These are phyloP conservation scores for Cyprinus carpio DNA, from an alignment of 2,113 vertebrate species.

Conservation along the genomic window DNA sequence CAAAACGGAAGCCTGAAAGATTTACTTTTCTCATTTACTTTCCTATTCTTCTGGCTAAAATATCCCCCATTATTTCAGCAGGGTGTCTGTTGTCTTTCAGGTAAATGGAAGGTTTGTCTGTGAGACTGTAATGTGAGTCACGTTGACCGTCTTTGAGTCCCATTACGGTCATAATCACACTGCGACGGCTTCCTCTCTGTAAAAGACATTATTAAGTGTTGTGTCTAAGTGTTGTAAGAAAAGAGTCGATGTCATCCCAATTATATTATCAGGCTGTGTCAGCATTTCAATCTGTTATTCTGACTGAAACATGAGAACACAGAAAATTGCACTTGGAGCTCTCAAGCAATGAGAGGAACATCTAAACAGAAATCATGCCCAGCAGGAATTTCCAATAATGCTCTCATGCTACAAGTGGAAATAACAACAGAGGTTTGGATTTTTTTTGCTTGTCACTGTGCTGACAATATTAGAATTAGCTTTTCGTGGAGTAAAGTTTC, in stretches of 20 bases:
- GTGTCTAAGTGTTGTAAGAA: not conserved
- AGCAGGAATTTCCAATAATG: conserved; percentile 31
- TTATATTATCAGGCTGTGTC: conserved; percentile 2
- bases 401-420: conserved; percentile 1
- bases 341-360: not conserved
- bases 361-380: conserved; percentile 12
- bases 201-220: conserved; percentile 1
- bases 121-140: conserved; percentile 2
- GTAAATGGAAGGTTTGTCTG: conserved; percentile 2
- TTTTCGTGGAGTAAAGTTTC: not conserved
- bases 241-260: not conserved
- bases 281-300: conserved; percentile 14
- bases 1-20: not conserved
- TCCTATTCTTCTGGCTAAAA: not conserved
- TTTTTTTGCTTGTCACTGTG: conserved; percentile 16
- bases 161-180: conserved; percentile 7
- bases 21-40: not conserved
- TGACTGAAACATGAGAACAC: conserved; percentile 29
- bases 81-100: conserved; percentile 11
- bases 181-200: not conserved
- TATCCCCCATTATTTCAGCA: conserved; percentile 11
- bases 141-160: not conserved
- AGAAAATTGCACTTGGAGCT: not conserved
- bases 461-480: conserved; percentile 6
- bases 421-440: conserved; percentile 8